phyloP scores from a whole-genome alignment of 2,888 invertebrate genomes.

The Leptopilina syphax region DNA sequence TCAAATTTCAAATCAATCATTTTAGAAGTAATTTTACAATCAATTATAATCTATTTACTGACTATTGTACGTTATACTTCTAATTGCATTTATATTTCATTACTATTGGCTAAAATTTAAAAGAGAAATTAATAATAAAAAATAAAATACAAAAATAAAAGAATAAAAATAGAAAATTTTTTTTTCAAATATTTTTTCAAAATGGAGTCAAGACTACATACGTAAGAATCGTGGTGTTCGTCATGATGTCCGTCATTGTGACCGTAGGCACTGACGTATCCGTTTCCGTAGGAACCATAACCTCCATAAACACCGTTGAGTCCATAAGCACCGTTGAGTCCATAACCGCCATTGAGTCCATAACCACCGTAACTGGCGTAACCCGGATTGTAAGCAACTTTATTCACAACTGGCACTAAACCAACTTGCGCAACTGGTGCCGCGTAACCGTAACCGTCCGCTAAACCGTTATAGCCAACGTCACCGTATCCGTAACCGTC shows the following conservation, averaged over 20 bases:
- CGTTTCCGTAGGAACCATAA: background rate
- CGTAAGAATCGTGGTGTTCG: constrained; percentile 61
- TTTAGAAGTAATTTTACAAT: too few relatives aligned
- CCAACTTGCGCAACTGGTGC: constrained; percentile 51
- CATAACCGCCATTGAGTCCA: constrained; percentile 8
- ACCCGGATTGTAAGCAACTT: constrained; percentile 53
- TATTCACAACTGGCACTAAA: constrained; percentile 54
- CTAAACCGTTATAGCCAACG: constrained; percentile 52
- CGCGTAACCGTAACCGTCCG: constrained; percentile 47
- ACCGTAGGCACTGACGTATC: constrained; percentile 37
- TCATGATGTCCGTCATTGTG: constrained; percentile 51
- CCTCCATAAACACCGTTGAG: background rate
- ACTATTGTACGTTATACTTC: too few relatives aligned
- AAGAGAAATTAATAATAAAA: too few relatives aligned
- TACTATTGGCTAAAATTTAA: too few relatives aligned
- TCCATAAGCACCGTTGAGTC: background rate
- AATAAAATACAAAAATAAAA: too few relatives aligned
- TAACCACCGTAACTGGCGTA: constrained; percentile 49
- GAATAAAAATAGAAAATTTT: too few relatives aligned
- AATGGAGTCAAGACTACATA: constrained; percentile 52
- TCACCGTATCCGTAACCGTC: constrained; percentile 52
- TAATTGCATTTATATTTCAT: too few relatives aligned
- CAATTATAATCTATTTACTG: too few relatives aligned
- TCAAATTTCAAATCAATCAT: too few relatives aligned
- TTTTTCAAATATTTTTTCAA: too few relatives aligned